These are phyloP conservation scores for Nesogale talazaci DNA, from an alignment of 2,113 vertebrate species.

Conservation along the genomic window DNA sequence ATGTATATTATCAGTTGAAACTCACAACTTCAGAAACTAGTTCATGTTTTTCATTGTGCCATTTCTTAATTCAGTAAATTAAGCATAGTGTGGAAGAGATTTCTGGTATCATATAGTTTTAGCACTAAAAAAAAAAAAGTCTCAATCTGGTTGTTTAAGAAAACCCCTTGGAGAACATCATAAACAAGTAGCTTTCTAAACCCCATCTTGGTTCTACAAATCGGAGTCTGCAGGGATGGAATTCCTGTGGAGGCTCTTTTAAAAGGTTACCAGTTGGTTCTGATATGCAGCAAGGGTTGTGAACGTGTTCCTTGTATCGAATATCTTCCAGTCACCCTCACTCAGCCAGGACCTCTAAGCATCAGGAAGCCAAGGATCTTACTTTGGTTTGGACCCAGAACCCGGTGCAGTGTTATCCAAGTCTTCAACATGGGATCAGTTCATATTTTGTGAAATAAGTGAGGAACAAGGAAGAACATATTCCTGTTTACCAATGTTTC, in stretches of 20 bases:
- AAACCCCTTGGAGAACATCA: neutral
- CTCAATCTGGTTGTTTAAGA: neutral
- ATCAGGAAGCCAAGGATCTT: neutral
- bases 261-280: neutral
- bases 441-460: neutral
- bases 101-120: neutral
- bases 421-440: neutral
- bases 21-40: neutral
- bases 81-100: neutral
- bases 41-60: conserved; percentile 2
- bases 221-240: neutral
- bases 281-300: neutral
- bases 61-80: neutral
- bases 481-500: too few relatives aligned
- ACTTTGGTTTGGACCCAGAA: neutral
- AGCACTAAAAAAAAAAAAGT: neutral
- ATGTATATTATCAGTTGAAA: neutral
- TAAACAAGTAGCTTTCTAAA: neutral
- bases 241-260: neutral
- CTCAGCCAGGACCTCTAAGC: neutral
- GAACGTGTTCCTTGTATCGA: neutral
- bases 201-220: neutral
- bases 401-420: neutral
- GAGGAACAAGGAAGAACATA: neutral
- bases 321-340: neutral